Conservation (phyloP, 1,140 invertebrate genomes). For the Drosophila kikkawai region DNA sequence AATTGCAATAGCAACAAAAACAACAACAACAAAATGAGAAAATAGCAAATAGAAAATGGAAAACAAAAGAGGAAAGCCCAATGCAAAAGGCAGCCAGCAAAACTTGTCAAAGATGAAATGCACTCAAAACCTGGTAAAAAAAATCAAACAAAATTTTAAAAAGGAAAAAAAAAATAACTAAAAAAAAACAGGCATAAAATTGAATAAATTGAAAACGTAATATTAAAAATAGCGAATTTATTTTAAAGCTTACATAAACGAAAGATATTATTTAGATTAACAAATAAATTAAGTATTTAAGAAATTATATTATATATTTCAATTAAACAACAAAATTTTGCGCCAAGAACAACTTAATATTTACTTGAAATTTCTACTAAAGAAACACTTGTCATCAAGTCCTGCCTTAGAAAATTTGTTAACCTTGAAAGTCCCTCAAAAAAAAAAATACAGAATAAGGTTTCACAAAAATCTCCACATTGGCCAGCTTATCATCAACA, state of each 20-base stretch:
- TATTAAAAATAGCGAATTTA: neutral
- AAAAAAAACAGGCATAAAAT: neutral
- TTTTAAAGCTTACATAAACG: too few relatives aligned
- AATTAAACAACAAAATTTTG: too few relatives aligned
- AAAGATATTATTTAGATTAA: too few relatives aligned
- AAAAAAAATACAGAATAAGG: neutral
- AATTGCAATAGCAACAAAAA: conserved; percentile 24
- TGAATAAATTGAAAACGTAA: conserved; percentile 1
- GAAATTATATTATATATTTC: too few relatives aligned
- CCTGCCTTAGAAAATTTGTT: neutral
- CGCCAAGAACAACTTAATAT: too few relatives aligned
- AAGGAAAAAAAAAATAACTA: neutral
- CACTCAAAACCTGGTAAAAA: conserved; percentile 13
- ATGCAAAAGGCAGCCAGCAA: conserved; percentile 27
- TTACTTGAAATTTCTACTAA: too few relatives aligned
- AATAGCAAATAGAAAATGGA: conserved; percentile 38
- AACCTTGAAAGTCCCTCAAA: neutral
- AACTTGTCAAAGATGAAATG: conserved; percentile 31
- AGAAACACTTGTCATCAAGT: too few relatives aligned
- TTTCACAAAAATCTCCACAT: conserved; percentile 4
- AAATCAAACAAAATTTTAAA: neutral
- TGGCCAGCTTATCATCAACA: conserved; percentile 11
- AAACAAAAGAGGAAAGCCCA: conserved; percentile 42
- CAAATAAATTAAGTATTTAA: too few relatives aligned
- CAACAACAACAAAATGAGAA: conserved; percentile 29